Evolutionary conservation across 2,797 vertebrate species (phyloP), one percentile per base, ranked within the genome.

Genomic region (Arrhamphus sclerolepis): DNA sequence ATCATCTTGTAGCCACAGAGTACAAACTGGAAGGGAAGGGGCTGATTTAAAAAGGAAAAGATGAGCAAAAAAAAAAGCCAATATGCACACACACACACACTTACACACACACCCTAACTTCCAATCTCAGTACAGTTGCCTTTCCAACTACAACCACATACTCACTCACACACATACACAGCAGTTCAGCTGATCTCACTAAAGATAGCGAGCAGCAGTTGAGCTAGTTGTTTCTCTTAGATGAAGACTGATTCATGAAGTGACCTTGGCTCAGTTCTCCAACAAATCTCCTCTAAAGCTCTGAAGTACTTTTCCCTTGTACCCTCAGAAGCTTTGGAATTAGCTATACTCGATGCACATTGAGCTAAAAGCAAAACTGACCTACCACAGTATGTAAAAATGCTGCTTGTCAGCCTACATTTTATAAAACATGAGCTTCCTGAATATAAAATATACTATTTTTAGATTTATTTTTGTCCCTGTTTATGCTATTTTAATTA

Each of bases 201-300:
- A 41, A 61, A 83, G 78, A 90, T 85, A 78, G 81, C 20, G 19
- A 58, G 66, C 63, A 49, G 66, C 75, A 52, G 70, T 44, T 17
- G 48, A 72, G 64, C 56, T 26, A 60, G 44, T 67, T 83, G 82
- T 86, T 87, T 86, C 70, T 77, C 60, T 81, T 72, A 64, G 70
- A 83, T 48, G 59, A 68, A 81, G 70, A 62, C 72, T 73, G 79
- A 85, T 78, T 88, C 72, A 74, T 73, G 70, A 78, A 70, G 66
- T 77, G 75, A 89, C 83, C 85, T 90, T 78, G 77, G 78, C 54
- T 81, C 57, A 34, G 47, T 71, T 77, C 63, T 62, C 67, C 54
- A 44, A 69, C 66, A 79, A 75, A 75, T 62, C 67, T 72, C 41
- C 44, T 64, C 58, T 47, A 46, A 72, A 60, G 50, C 62, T 34